These are phyloP conservation scores for Drosophila rubida DNA, from an alignment of 2,888 invertebrate species.

Conservation along the genomic window DNA sequence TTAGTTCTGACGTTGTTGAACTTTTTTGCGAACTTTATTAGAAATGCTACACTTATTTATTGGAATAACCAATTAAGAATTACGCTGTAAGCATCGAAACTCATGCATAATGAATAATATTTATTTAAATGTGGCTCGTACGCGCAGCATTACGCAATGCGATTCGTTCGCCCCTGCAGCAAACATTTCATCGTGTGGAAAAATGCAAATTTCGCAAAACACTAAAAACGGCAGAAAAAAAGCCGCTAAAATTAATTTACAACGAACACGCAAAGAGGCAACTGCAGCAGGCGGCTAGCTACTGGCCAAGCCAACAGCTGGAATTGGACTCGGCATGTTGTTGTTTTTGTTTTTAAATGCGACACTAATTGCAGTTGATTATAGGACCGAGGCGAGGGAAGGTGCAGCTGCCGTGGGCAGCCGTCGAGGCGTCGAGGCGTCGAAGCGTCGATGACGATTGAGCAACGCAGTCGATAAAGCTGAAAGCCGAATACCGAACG, in stretches of 20 bases:
- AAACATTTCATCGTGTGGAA: conserved; percentile 28
- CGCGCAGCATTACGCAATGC: conserved; percentile 42
- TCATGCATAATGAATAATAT: conserved; percentile 40
- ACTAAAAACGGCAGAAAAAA: conserved; percentile 6
- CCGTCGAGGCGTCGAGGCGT: no score
- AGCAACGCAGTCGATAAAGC: conserved; percentile 19
- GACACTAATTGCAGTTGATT: conserved; percentile 55
- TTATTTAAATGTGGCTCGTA: conserved; percentile 21
- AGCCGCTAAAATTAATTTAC: conserved; percentile 38
- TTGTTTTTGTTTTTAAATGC: conserved; percentile 37
- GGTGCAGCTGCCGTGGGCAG: neutral
- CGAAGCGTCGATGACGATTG: conserved; percentile 19
- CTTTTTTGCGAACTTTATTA: conserved; percentile 24
- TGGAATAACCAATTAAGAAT: conserved; percentile 49
- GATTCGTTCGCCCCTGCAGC: neutral
- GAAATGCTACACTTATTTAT: conserved; percentile 47
- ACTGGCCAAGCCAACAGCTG: conserved; percentile 36
- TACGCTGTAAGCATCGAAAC: conserved; percentile 15
- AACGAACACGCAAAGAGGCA: conserved; percentile 29
- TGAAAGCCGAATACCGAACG: conserved; percentile 1
- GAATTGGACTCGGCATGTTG: conserved; percentile 16
- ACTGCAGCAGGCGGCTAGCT: conserved; percentile 11
- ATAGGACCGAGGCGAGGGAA: neutral
- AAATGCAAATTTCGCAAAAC: conserved; percentile 38
- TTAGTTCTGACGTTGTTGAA: neutral